phyloP scores from a whole-genome alignment of 2,797 vertebrate species.

The Myotis findleyi region DNA sequence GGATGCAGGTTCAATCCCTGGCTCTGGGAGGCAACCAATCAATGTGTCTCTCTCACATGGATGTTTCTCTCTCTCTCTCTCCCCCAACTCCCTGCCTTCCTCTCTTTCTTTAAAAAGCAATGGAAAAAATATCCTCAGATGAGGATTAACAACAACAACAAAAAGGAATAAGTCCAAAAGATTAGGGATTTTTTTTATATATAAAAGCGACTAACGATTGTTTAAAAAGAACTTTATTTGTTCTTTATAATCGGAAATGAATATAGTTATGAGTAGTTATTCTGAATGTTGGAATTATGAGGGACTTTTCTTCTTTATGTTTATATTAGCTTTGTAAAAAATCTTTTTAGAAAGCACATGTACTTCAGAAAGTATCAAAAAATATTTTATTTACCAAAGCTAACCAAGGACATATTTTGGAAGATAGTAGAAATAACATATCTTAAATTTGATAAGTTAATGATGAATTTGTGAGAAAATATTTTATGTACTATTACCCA shows the following conservation, averaged over 20 bases:
- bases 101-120: too few relatives aligned
- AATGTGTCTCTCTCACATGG: too few relatives aligned
- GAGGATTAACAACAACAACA: too few relatives aligned
- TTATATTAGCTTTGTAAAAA: constrained; percentile 19
- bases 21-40: too few relatives aligned
- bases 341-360: constrained; percentile 50
- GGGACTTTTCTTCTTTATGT: constrained; percentile 20
- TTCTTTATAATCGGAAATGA: constrained; percentile 52
- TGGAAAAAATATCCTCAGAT: too few relatives aligned
- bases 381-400: constrained; percentile 55
- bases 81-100: too few relatives aligned
- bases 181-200: not conserved
- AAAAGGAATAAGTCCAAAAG: not conserved
- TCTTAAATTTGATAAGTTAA: constrained; percentile 61
- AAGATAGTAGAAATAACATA: constrained; percentile 28
- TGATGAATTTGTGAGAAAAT: constrained; percentile 30
- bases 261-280: not conserved
- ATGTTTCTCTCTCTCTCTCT: too few relatives aligned
- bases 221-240: constrained; percentile 44
- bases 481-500: not conserved
- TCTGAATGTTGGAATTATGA: not conserved
- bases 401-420: constrained; percentile 60
- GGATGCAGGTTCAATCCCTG: too few relatives aligned
- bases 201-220: constrained; percentile 31
- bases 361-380: constrained; percentile 46